A percentile compares a stretch with the other conserved stretches of the same genome.
Evolutionary conservation across 2,113 vertebrate species (phyloP).

Genomic region (Dicerorhinus sumatrensis): DNA sequence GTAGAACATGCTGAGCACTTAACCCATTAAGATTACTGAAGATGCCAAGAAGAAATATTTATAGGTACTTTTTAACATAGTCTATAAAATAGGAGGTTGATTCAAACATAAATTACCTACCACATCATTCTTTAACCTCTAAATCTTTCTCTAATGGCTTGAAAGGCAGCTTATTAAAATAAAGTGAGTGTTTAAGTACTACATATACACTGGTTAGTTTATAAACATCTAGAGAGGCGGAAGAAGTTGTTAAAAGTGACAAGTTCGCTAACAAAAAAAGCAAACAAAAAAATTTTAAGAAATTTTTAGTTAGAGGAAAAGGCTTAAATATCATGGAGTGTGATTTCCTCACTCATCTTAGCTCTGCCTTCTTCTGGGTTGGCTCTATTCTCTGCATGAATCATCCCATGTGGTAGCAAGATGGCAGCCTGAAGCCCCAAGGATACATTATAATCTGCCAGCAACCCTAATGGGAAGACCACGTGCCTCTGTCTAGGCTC

Average conservation of each 20-base stretch:
- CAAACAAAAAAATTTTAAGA: not conserved
- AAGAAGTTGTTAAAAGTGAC: conserved; percentile 51
- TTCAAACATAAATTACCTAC: conserved; percentile 76
- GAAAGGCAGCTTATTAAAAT: conserved; percentile 74
- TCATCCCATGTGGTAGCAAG: not conserved
- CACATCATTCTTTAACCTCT: conserved; percentile 78
- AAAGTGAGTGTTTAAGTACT: conserved; percentile 70
- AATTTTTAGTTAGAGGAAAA: not conserved
- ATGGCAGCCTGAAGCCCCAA: not conserved
- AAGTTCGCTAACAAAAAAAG: not conserved
- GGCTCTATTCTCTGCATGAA: not conserved
- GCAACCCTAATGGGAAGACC: not conserved
- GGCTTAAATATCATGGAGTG: not conserved
- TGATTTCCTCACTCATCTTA: not conserved
- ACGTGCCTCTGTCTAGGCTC: not conserved
- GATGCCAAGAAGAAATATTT: conserved; percentile 78
- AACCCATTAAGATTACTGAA: conserved; percentile 69
- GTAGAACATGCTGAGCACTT: conserved; percentile 53
- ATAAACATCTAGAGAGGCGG: conserved; percentile 54
- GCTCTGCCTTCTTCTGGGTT: not conserved
- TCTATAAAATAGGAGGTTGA: conserved; percentile 72
- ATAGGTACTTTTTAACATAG: conserved; percentile 74
- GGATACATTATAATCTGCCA: not conserved
- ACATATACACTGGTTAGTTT: conserved; percentile 47
- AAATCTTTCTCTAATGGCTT: conserved; percentile 77